A percentile compares a stretch with the other conserved stretches of the same genome.
These are phyloP conservation scores for Pyrrhosoma nymphula DNA, from an alignment of 2,888 invertebrate genomes.

Conservation along the genomic window DNA sequence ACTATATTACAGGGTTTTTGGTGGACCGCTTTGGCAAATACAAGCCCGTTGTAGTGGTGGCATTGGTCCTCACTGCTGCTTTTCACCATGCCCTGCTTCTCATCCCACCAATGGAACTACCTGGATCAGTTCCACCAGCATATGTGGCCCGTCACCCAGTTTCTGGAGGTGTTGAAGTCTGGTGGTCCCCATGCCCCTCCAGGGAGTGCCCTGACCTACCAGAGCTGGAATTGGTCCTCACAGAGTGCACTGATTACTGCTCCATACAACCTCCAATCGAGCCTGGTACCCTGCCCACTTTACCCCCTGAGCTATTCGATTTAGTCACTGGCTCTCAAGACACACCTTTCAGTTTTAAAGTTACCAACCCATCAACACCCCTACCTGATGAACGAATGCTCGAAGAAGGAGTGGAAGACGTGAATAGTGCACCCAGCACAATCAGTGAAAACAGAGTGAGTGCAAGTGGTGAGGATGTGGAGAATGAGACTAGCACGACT, in stretches of 20 bases:
- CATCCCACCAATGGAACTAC: slow-evolving; percentile 89
- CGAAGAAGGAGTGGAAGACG: not conserved
- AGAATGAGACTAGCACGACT: slow-evolving; percentile 48
- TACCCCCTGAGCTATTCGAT: slow-evolving; percentile 43
- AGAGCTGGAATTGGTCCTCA: slow-evolving; percentile 86
- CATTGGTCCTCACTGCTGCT: slow-evolving; percentile 87
- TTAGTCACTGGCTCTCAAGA: slow-evolving; percentile 51
- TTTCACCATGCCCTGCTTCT: slow-evolving; percentile 89
- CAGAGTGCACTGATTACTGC: slow-evolving; percentile 87
- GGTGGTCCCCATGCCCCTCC: slow-evolving; percentile 92
- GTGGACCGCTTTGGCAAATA: slow-evolving; percentile 94
- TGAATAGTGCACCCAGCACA: not conserved
- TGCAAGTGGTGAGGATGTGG: slow-evolving; percentile 47
- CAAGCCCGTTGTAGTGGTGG: slow-evolving; percentile 89
- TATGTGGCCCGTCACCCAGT: slow-evolving; percentile 88
- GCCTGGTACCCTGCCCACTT: slow-evolving; percentile 44
- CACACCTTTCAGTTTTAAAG: slow-evolving; percentile 38
- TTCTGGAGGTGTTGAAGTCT: slow-evolving; percentile 86
- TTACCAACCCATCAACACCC: slow-evolving; percentile 51
- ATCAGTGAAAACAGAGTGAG: not conserved
- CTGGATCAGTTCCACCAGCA: slow-evolving; percentile 86
- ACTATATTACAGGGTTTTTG: slow-evolving; percentile 83
- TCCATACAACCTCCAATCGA: slow-evolving; percentile 77
- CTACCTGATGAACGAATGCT: not conserved
- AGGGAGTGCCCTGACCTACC: slow-evolving; percentile 88